Base-by-base conservation (phyloP, 2,113 vertebrate genomes). In the Sceloporus undulatus region DNA sequence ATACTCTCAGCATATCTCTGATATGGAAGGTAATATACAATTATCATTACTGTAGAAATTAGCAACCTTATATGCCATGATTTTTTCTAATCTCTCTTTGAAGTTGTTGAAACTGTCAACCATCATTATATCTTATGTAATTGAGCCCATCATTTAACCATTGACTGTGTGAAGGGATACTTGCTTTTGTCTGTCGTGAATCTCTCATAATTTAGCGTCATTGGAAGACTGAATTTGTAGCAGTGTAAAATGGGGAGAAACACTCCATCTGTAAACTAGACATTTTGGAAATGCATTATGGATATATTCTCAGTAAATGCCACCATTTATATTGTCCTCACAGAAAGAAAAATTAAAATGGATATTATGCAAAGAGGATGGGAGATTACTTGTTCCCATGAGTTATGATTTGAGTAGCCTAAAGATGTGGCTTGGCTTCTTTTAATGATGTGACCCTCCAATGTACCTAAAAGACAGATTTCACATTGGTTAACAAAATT, bases 401-500 rank as follows among this genome's bases (percentile, higher is more conserved):
- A 38, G 42, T 70, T 48, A 16, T 18, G 48, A 40, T 25, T 71
- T 21, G 48, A 8, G 34, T 9, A 74, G 5, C 6, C 52, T 81
- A 42, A 74, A 40, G 48, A 70, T 56, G 23, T 38, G 21, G 3
- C 29, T 42, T 79, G 21, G 29, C 14, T 40, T 78, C n/a, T 70
- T 54, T n/a, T 21, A 84, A 59, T 29, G n/a, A 34, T 42, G 27
- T 74, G 18, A 82, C 54, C 68, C 34, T 38, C 56, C 74, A 65
- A 82, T 81, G 54, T 74, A 52, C 38, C 71, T 81, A 40, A 75
- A 82, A 82, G 54, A 2, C n/a, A 52, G 54, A 23, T 75, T 87
- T 87, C 38, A 13, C 70, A 13, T 16, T 9, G 66, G 23, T 85
- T 66, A 85, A 10, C 27, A 59, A 80, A 70, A 56, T 3, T 38